phyloP scores from a whole-genome alignment of 2,888 invertebrate genomes.

The Brachynemurus nebulosus region DNA sequence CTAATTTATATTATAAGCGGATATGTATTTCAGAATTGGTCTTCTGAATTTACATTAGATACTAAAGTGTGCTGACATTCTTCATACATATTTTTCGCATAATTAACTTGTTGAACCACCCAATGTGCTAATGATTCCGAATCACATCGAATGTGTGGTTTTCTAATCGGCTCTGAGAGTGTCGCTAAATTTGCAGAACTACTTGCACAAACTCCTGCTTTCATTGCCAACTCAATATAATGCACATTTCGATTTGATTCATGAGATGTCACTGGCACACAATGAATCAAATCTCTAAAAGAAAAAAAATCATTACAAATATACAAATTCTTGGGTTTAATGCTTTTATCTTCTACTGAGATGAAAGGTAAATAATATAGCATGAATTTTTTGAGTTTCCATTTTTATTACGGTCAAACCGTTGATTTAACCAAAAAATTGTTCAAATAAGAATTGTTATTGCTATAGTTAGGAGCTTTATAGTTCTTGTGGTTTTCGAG shows the following conservation, averaged over 20 bases:
- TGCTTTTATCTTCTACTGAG: too few relatives aligned
- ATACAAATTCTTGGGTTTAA: too few relatives aligned
- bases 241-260: slow-evolving; percentile 37
- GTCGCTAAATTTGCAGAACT: slow-evolving; percentile 26
- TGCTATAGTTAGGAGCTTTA: too few relatives aligned
- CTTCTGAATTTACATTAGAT: slow-evolving; percentile 20
- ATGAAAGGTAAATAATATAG: too few relatives aligned
- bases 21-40: too few relatives aligned
- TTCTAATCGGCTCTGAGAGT: slow-evolving; percentile 38
- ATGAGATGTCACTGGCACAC: slow-evolving; percentile 40
- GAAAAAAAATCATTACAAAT: too few relatives aligned
- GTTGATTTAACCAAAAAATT: too few relatives aligned
- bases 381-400: too few relatives aligned
- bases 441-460: too few relatives aligned
- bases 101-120: slow-evolving; percentile 71
- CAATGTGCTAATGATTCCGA: slow-evolving; percentile 51
- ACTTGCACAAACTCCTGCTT: slow-evolving; percentile 36
- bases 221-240: slow-evolving; percentile 56
- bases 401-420: too few relatives aligned
- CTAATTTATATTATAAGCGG: too few relatives aligned
- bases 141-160: slow-evolving; percentile 68
- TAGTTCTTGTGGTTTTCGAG: too few relatives aligned
- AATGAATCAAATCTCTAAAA: slow-evolving; percentile 50
- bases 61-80: slow-evolving; percentile 62
- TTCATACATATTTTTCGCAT: slow-evolving; percentile 73